Evolutionary conservation across 2,888 invertebrate genomes (phyloP), one percentile per base, ranked within the genome.

Genomic region (Glyphotaelius pellucidus): DNA sequence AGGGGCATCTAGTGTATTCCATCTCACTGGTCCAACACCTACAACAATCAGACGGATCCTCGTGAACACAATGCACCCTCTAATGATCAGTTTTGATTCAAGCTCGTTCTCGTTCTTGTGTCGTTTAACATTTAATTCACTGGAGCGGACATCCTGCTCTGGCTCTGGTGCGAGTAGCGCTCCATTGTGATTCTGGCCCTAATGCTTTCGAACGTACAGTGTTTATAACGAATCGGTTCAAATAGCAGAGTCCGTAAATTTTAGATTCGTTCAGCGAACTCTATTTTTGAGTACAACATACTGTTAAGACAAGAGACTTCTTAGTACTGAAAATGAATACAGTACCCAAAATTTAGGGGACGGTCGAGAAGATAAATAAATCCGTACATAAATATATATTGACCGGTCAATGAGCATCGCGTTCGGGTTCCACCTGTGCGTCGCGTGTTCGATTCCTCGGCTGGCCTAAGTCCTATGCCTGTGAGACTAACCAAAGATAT

Each of bases 81-180:
- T 80, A 89, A 79, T 89, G 80, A 89, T 79, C 88, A 89, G 88
- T 38, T 89, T 32, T 89, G 88, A 89, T 89, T 89, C 88, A 79
- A 32, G 79, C n/a, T 80, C 67, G 67, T 83, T 30, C 38, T 86
- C 42, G 86, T 86, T 38, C 35, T 42, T 86, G 86, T 30, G 42
- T 89, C 88, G 38, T 80, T 89, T 80, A 38, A 67, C 67, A 89
- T 89, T 89, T 89, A 79, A 35, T 89, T 89, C 80, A 89, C 80
- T 89, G 88, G 80, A 32, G 88, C 88, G 80, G 32, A 89, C 80
- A 25, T 89, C 88, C 88, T 89, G 88, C 88, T n/a, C 79, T 79
- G 67, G 38, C 86, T 84, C 35, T 84, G 25, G 25, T n/a, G 4
- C 32, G 84, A 32, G 86, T 38, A 67, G 31, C 79, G n/a, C 25